phyloP scores from a whole-genome alignment of 2,888 invertebrate genomes.

The Eumacrocentrus americanus region DNA sequence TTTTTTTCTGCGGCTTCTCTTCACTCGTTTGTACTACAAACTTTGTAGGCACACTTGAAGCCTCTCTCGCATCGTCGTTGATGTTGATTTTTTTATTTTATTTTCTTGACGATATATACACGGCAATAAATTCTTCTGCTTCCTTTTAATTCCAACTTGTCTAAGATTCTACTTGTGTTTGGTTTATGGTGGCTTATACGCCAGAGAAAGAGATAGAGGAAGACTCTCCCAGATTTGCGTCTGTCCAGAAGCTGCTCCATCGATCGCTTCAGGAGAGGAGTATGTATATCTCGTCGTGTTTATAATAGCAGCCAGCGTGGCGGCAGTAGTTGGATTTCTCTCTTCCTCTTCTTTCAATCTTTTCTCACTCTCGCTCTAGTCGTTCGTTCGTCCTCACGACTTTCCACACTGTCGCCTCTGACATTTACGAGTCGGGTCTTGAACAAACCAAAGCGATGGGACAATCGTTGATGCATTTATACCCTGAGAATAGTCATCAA shows the following conservation, averaged over 20 bases:
- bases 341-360: constrained; percentile 12
- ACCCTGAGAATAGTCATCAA: background rate
- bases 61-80: constrained; percentile 17
- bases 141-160: constrained; percentile 11
- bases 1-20: constrained; percentile 24
- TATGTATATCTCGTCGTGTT: too few species aligned
- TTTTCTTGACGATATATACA: constrained; percentile 26
- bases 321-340: constrained; percentile 7
- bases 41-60: constrained; percentile 35
- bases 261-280: constrained; percentile 4
- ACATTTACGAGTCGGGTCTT: constrained; percentile 36
- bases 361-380: constrained; percentile 20
- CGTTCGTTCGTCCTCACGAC: constrained; percentile 27
- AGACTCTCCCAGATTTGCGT: constrained; percentile 20
- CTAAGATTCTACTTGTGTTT: constrained; percentile 6
- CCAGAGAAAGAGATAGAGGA: background rate
- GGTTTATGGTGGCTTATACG: background rate
- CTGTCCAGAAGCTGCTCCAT: constrained; percentile 24
- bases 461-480: constrained; percentile 19
- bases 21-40: constrained; percentile 40
- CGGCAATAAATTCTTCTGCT: constrained; percentile 45
- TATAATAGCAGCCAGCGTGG: constrained; percentile 13
- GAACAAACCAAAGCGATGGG: constrained; percentile 16
- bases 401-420: constrained; percentile 32
- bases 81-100: background rate